Percentiles rank a stretch among this genome's conserved stretches.
These are phyloP conservation scores for Dicranocentrus wangi DNA, from an alignment of 2,888 invertebrate genomes.

Conservation along the genomic window DNA sequence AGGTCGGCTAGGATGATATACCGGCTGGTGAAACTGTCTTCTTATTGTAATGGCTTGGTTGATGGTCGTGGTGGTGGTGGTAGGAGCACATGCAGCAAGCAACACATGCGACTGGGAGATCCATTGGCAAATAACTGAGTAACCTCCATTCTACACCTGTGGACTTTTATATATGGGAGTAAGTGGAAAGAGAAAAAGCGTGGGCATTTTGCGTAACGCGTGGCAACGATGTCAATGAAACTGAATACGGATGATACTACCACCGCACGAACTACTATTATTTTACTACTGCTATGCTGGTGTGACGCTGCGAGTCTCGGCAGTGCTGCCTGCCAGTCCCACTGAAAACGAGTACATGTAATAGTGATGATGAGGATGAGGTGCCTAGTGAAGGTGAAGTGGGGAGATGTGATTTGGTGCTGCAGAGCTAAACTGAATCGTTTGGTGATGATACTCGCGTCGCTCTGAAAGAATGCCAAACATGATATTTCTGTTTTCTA, in stretches of 20 bases:
- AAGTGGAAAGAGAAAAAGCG: conserved; percentile 63
- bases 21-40: conserved; percentile 49
- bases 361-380: conserved; percentile 24
- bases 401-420: no score
- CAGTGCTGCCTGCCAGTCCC: conserved; percentile 9
- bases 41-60: conserved; percentile 20
- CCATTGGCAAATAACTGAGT: conserved; percentile 70
- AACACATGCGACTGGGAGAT: conserved; percentile 62
- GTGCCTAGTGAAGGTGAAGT: no score
- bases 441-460: background rate
- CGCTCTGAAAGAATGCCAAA: conserved; percentile 28
- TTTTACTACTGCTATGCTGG: conserved; percentile 27
- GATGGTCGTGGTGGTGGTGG: conserved; percentile 12
- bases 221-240: conserved; percentile 71
- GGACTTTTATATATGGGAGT: conserved; percentile 69
- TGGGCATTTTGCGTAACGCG: conserved; percentile 71
- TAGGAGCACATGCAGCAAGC: conserved; percentile 52
- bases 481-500: conserved; percentile 8
- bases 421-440: background rate
- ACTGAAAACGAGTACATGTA: background rate
- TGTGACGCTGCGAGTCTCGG: background rate
- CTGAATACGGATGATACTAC: conserved; percentile 61
- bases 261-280: no score
- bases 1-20: conserved; percentile 20
- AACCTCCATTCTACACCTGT: conserved; percentile 65